Percentiles rank a stretch among this genome's conserved stretches.
These are phyloP conservation scores for Mus spretus DNA, from an alignment of 2,797 vertebrate species.

Conservation along the genomic window DNA sequence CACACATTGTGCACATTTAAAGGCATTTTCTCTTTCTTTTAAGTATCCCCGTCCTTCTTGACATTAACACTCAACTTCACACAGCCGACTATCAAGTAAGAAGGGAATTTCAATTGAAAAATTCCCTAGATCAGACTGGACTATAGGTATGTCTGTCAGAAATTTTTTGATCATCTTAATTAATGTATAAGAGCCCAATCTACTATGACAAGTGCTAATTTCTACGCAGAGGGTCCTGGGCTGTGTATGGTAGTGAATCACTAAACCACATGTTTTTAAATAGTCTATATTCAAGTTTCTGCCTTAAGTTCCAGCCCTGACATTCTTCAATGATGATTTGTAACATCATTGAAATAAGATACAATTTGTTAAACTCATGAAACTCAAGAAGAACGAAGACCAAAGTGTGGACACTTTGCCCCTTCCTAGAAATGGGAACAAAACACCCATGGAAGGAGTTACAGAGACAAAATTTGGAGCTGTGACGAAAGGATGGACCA, in stretches of 20 bases:
- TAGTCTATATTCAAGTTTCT: neutral
- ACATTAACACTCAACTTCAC: neutral
- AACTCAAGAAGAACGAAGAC: no score
- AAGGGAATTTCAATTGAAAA: neutral
- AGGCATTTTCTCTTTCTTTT: neutral
- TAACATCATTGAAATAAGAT: neutral
- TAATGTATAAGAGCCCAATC: no score
- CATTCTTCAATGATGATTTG: neutral
- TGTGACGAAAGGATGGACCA: no score
- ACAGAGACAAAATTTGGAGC: no score
- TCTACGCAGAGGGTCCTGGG: neutral
- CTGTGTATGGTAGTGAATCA: neutral
- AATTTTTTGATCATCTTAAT: neutral
- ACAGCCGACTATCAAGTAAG: neutral
- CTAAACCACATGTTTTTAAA: neutral
- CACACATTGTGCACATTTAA: neutral
- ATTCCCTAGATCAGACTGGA: neutral
- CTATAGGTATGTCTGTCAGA: neutral
- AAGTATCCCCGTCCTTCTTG: neutral
- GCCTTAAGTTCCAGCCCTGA: neutral
- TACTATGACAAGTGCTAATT: neutral
- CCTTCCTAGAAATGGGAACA: no score
- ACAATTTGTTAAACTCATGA: no score
- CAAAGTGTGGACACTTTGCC: no score
- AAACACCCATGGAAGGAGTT: no score